Percentiles rank a stretch among this genome's conserved stretches.
phyloP scores from a whole-genome alignment of 1,140 invertebrate genomes.

The Vanessa tameamea region DNA sequence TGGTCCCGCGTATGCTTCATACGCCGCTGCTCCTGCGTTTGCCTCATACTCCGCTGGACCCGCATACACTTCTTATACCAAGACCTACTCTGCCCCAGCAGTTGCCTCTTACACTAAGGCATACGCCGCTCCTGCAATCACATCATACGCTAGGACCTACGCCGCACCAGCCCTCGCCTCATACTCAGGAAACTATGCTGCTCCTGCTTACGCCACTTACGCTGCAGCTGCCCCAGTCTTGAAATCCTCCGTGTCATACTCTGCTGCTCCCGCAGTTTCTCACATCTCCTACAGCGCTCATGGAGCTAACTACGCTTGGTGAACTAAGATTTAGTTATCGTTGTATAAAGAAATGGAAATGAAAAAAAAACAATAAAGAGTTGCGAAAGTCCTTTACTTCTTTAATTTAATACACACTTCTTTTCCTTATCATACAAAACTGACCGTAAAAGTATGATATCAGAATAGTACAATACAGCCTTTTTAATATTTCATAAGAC shows the following conservation, averaged over 20 bases:
- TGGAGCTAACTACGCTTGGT: slow-evolving; percentile 56
- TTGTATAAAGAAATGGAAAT: not conserved
- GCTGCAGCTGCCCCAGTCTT: slow-evolving; percentile 48
- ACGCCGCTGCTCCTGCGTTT: slow-evolving; percentile 41
- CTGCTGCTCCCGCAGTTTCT: slow-evolving; percentile 55
- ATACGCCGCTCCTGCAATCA: slow-evolving; percentile 41
- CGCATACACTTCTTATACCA: slow-evolving; percentile 44
- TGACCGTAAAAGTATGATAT: slow-evolving; percentile 23
- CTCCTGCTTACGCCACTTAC: slow-evolving; percentile 46
- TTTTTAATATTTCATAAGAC: slow-evolving; percentile 39
- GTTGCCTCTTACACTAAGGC: slow-evolving; percentile 30
- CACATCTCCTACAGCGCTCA: slow-evolving; percentile 55
- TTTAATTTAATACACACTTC: not conserved
- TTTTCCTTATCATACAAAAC: not conserved
- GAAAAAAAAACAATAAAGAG: not conserved
- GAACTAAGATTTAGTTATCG: slow-evolving; percentile 32
- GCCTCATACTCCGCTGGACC: slow-evolving; percentile 38
- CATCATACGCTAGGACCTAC: slow-evolving; percentile 42
- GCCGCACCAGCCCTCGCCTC: slow-evolving; percentile 39
- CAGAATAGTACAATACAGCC: slow-evolving; percentile 22
- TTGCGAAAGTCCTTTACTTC: not conserved
- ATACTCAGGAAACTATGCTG: slow-evolving; percentile 37
- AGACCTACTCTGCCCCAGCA: slow-evolving; percentile 38
- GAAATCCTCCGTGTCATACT: slow-evolving; percentile 51
- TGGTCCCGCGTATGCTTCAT: slow-evolving; percentile 42